Percentiles rank a stretch among this genome's conserved stretches.
These are phyloP conservation scores for Eubucco bourcierii DNA, from an alignment of 2,113 vertebrate species.

Conservation along the genomic window DNA sequence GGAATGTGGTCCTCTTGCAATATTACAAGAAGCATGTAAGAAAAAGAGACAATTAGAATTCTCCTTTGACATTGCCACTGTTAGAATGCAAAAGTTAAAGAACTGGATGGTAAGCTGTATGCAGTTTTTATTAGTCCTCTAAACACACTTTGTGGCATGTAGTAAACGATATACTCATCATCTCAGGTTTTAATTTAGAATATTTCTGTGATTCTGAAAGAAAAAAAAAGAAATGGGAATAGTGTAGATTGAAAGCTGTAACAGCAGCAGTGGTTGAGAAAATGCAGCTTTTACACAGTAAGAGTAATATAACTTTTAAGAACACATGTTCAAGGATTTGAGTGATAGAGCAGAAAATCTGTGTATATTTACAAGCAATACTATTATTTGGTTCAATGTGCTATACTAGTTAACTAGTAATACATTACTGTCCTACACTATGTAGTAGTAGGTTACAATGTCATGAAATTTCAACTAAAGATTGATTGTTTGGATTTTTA, in stretches of 20 bases:
- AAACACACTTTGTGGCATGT: not conserved
- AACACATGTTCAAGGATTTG: not conserved
- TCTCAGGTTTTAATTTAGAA: not conserved
- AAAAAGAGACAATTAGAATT: not conserved
- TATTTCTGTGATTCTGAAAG: not conserved
- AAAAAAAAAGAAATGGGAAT: not conserved
- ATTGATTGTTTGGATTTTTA: not conserved
- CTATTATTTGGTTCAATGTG: not conserved
- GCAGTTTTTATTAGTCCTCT: not conserved
- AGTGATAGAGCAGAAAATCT: not conserved
- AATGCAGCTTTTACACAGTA: not conserved
- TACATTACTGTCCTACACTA: not conserved
- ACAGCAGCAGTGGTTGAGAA: not conserved
- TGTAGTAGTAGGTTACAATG: not conserved
- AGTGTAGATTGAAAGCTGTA: not conserved
- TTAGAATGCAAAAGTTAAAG: not conserved
- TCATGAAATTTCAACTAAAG: not conserved
- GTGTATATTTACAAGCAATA: not conserved
- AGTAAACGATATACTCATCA: not conserved
- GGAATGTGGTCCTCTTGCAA: not conserved
- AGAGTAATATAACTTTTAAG: not conserved
- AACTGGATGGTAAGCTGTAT: not conserved
- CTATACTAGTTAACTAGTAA: not conserved
- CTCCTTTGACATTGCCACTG: not conserved
- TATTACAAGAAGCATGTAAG: not conserved